phyloP scores from a whole-genome alignment of 23 tunicate genomes.

The Styela plicata region DNA sequence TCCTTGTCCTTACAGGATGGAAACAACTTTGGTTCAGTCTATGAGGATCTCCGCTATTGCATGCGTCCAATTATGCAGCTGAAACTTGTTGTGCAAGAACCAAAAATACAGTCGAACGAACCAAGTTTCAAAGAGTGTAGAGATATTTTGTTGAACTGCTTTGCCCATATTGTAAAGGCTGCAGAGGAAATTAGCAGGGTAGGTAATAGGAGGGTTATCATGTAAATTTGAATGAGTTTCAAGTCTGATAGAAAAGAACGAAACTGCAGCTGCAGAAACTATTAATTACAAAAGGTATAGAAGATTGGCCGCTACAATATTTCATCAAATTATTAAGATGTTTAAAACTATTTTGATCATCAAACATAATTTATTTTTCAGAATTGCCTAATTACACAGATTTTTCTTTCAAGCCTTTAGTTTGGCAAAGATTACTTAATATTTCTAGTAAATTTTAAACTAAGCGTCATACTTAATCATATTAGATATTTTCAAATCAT shows the following conservation, averaged over 20 bases:
- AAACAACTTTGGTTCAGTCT: constrained; percentile 60
- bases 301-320: too few species aligned
- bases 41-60: constrained; percentile 50
- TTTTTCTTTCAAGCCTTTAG: too few species aligned
- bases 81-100: constrained; percentile 55
- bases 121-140: constrained; percentile 79
- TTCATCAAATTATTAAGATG: too few species aligned
- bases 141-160: constrained; percentile 71
- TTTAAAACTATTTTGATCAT: too few species aligned
- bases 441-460: too few species aligned
- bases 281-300: neutral
- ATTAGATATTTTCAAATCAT: too few species aligned
- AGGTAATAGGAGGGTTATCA: neutral
- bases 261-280: too few species aligned
- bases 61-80: constrained; percentile 59
- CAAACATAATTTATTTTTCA: too few species aligned
- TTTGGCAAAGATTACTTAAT: too few species aligned
- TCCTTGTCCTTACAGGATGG: constrained; percentile 69
- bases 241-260: too few species aligned
- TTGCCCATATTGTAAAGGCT: constrained; percentile 56
- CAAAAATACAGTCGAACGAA: constrained; percentile 47
- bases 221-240: neutral
- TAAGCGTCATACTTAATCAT: too few species aligned
- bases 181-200: constrained; percentile 75
- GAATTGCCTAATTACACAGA: too few species aligned